Evolutionary conservation across 2,888 invertebrate genomes (phyloP), one percentile per base, ranked within the genome.

Genomic region (Ectobius pallidus): DNA sequence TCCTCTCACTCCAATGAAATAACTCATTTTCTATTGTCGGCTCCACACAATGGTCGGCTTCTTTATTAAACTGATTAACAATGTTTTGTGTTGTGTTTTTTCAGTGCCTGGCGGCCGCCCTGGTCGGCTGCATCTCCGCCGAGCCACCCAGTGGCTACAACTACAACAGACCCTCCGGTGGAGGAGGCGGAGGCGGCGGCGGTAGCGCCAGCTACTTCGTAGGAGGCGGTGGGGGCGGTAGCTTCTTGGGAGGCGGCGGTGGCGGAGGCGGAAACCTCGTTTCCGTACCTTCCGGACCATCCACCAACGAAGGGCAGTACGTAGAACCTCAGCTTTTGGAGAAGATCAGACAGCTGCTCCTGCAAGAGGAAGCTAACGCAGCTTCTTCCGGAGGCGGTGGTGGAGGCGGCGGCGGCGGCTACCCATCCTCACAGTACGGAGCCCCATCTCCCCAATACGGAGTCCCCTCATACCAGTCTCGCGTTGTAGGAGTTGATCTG

Each of bases 401-500:
- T 30, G 83, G 84, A 72, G 83, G 83, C 75, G 83, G 84, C 73
- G 85, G 86, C 30, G 84, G 84, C 88, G 77, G 65, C 3, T 65
- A 46, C 39, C 65, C 65, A 46, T 88, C 89, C 69, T 90, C 90
- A 49, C 87, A 86, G 79, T 92, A 92, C 81, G 89, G 90, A 73
- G 90, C 85, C 71, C 91, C 92, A 73, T 89, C 90, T 65, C 86
- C 90, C 0, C 85, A 86, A 75, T 91, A 91, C 83, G 91, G 91
- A 75, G 91, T 86, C 76, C 91, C 83, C 80, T 84, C 83, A 80
- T 80, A 80, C 75, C 82, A 80, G 73, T 85, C 87, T 77, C 88
- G 91, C 78, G 93, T 94, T 71, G 92, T 93, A 78, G 94, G 94
- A 77, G 91, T 94, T 83, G 91, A 93, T 84, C 90, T 94, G 76